phyloP scores from a whole-genome alignment of 1,140 invertebrate species.

The Leucophenga varia region DNA sequence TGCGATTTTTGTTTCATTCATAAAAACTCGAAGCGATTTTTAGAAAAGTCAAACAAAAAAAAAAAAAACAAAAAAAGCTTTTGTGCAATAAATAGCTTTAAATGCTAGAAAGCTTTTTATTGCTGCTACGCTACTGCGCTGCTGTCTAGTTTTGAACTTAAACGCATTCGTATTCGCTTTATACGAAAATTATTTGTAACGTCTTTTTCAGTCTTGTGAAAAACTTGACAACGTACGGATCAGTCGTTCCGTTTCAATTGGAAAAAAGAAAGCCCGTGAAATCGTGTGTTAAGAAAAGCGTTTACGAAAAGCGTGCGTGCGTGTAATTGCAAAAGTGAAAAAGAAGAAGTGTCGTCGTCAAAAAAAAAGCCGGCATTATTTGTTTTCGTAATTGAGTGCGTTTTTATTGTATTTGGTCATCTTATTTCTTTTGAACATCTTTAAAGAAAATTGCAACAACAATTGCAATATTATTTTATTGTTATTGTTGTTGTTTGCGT shows the following conservation, averaged over 20 bases:
- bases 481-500: slow-evolving; percentile 27
- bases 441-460: too few relatives aligned
- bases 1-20: slow-evolving; percentile 29
- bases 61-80: slow-evolving; percentile 27
- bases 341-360: slow-evolving; percentile 5
- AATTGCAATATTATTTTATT: too few relatives aligned
- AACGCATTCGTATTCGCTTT: slow-evolving; percentile 21
- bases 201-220: slow-evolving; percentile 47
- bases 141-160: slow-evolving; percentile 6
- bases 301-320: slow-evolving; percentile 12
- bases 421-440: too few relatives aligned
- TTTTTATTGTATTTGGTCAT: too few relatives aligned
- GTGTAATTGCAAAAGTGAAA: slow-evolving; percentile 15
- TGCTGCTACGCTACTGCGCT: not conserved
- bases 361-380: not conserved
- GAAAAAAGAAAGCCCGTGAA: too few relatives aligned
- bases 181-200: slow-evolving; percentile 46
- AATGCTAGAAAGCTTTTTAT: slow-evolving; percentile 5
- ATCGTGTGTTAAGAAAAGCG: not conserved
- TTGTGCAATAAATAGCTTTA: slow-evolving; percentile 10
- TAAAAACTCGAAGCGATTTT: slow-evolving; percentile 26
- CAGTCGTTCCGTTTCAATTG: too few relatives aligned
- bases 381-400: too few relatives aligned
- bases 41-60: too few relatives aligned
- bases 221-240: slow-evolving; percentile 47